Evolutionary conservation across 2,113 vertebrate genomes (phyloP), one percentile per base, ranked within the genome.

Genomic region (Rhineura floridana): DNA sequence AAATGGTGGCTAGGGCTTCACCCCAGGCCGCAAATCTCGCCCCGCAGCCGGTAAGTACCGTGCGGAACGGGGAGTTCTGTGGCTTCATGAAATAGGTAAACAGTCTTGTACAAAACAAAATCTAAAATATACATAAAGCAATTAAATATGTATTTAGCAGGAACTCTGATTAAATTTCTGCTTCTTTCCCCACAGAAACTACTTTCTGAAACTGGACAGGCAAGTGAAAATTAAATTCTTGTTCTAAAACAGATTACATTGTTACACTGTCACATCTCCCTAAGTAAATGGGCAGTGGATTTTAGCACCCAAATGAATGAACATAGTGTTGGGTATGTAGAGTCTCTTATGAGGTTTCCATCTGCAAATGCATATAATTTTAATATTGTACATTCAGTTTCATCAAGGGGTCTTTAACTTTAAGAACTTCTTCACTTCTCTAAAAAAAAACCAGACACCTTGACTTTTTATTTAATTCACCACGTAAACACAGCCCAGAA

Each of bases 91-190:
- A 88, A 88, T 95, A 92, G 95, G 96, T 96, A 97, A 97, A 97
- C 95, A 95, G 93, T 94, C 92, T 93, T 90, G 92, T 92, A 95
- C 94, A 95, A 95, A 97, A 95, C 96, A 96, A 96, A 97, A 96
- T 93, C 94, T 96, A 95, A 96, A 97, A 97, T 96, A 96, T 95
- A 1, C 92, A 94, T 96, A 95, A 83, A 96, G 93, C 94, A 96
- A 97, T 97, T 96, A 97, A 97, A 97, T 96, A 97, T 97, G 95
- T 96, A 96, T 97, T 97, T 97, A 96, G 95, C 86, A 91, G 95
- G 95, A 94, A 97, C 94, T 93, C 93, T 92, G 95, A 96, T 95
- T 97, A 88, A 88, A 88, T 96, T 96, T 95, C 87, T 92, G 88
- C 93, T 96, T 95, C 91, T 91, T 92, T 88, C 25, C 63, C 8